Base-by-base conservation (phyloP, 1,140 invertebrate species). In the Drusus annulatus region DNA sequence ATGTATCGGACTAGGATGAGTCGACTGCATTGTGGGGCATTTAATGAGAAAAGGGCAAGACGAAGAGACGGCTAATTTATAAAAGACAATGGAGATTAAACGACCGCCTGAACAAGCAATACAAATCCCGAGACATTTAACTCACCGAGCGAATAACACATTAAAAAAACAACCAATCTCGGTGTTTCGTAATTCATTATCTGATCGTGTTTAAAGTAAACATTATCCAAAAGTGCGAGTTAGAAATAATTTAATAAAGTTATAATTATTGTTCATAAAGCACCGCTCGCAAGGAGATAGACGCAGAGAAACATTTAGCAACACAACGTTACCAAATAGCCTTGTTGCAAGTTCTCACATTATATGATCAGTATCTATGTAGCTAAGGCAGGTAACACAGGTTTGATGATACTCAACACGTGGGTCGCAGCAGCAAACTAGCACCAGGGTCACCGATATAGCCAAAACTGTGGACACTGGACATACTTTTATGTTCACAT, bases 301-400 rank as follows among this genome's bases (percentile, higher is more conserved):
- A 60, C 15, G 5, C 17, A 13, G 17, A 60, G 19, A 19, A 60
- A 60, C 56, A 60, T 71, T 71, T 51, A 71, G 68, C 17, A 71
- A 71, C 68, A 51, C 13, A 45, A 45, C 68, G 19, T 71, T 71
- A 17, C n/a, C 68, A 51, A 71, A 71, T 51, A 71, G 15, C 36
- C 45, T 71, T 71, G n/a, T 71, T 19, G 45, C 23, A 23, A 45
- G 45, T 71, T 71, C 68, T 71, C 68, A 71, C 23, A 71, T 71
- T 31, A 65, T 65, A 31, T 31, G 21, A 65, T 28, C 16, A 25
- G 16, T 65, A 65, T 65, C 25, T 65, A n/a, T 28, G 16, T 36
- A 25, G 60, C 17, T 25, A 63, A 63, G n/a, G n/a, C n/a, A n/a
- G 62, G 10, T 65, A 13, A 28, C 28, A 28, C 62, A 15, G 62